Evolutionary conservation across 2,797 vertebrate species (phyloP).

Genomic region (Prionace glauca): DNA sequence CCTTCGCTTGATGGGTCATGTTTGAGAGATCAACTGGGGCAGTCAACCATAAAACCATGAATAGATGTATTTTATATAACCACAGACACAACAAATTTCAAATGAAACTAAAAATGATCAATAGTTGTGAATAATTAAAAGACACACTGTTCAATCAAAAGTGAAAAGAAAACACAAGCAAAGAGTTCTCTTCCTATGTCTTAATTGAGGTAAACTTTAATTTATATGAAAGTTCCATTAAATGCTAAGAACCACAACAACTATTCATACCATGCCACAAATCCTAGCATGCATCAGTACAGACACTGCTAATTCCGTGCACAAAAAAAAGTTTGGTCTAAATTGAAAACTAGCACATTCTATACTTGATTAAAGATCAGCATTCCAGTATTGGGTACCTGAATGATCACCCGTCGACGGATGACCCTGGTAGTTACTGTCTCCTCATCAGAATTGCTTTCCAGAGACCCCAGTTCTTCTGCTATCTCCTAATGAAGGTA

Average conservation of each 20-base stretch:
- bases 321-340: background rate
- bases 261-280: background rate
- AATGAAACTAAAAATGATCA: background rate
- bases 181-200: background rate
- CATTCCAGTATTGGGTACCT: slow-evolving; percentile 64
- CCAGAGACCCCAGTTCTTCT: slow-evolving; percentile 81
- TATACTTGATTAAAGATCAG: background rate
- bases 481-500: slow-evolving; percentile 69
- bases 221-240: background rate
- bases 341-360: slow-evolving; percentile 3
- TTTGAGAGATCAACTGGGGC: background rate
- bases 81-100: slow-evolving; percentile 13
- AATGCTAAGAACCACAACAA: background rate
- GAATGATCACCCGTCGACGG: slow-evolving; percentile 89
- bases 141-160: background rate
- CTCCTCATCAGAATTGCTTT: slow-evolving; percentile 84
- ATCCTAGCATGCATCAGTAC: background rate
- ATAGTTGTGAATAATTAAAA: background rate
- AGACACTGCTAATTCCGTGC: background rate
- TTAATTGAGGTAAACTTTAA: background rate
- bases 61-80: background rate
- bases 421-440: slow-evolving; percentile 91
- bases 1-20: background rate
- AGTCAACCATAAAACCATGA: background rate
- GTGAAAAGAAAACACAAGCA: background rate